Conservation (phyloP, 2,113 vertebrate genomes). For the Urocitellus parryii region DNA sequence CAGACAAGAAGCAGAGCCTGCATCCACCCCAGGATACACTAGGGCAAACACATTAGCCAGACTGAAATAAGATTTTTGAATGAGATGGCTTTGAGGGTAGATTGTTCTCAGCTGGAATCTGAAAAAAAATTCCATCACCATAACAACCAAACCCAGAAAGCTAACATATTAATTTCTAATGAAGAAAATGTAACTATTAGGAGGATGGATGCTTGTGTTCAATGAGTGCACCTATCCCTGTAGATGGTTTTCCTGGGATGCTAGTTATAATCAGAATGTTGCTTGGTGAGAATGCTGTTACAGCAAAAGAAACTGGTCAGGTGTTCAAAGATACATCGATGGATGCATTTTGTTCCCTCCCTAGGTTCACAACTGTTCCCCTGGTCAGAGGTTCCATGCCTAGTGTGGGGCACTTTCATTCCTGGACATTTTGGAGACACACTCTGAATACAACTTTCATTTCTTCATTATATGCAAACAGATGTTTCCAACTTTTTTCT, state of each 20-base stretch:
- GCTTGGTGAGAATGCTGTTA: not conserved
- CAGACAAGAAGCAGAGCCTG: not conserved
- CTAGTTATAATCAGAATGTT: not conserved
- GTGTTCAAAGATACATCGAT: too few species aligned
- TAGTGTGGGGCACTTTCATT: not conserved
- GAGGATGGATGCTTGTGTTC: not conserved
- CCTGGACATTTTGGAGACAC: not conserved
- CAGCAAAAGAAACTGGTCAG: not conserved
- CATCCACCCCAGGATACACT: not conserved
- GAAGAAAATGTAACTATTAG: conserved; percentile 51
- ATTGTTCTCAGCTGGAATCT: conserved; percentile 41
- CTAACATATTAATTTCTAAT: conserved; percentile 57
- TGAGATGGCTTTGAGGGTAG: conserved; percentile 11
- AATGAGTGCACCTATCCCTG: not conserved
- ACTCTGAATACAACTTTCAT: not conserved
- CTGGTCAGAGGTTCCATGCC: not conserved
- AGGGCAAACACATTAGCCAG: not conserved
- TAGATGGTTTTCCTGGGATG: not conserved
- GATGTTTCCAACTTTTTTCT: not conserved
- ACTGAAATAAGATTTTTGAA: conserved; percentile 36
- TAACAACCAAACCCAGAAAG: conserved; percentile 26
- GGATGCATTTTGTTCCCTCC: not conserved
- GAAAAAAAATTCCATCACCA: not conserved
- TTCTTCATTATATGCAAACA: not conserved
- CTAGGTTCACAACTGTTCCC: not conserved